Evolutionary conservation across 2,797 vertebrate genomes (phyloP).

Genomic region (Sebastes itinus): DNA sequence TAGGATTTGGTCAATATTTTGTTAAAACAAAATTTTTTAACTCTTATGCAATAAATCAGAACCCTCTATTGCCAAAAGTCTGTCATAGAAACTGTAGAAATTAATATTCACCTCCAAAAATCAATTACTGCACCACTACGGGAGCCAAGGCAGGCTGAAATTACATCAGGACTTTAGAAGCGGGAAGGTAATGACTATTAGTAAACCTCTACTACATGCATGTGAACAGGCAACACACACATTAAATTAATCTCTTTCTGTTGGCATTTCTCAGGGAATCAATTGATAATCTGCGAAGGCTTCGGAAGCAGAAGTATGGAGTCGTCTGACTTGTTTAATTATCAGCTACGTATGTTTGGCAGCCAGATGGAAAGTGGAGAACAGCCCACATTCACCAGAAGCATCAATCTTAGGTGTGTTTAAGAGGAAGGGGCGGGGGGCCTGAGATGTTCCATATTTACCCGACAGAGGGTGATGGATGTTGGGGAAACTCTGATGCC

Average conservation of each 20-base stretch:
- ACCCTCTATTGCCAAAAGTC: not conserved
- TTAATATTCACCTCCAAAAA: constrained; percentile 30
- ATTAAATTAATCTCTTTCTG: not conserved
- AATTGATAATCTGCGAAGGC: not conserved
- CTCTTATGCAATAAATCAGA: not conserved
- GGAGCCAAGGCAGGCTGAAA: constrained; percentile 15
- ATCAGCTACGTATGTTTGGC: constrained; percentile 29
- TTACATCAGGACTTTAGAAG: constrained; percentile 20
- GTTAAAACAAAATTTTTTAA: not conserved
- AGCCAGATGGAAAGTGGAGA: constrained; percentile 25
- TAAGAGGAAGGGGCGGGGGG: not conserved
- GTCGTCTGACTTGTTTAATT: constrained; percentile 29
- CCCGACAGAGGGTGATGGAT: constrained; percentile 41
- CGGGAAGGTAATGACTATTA: not conserved
- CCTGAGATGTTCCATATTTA: constrained; percentile 21
- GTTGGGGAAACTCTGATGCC: constrained; percentile 52
- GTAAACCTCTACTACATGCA: not conserved
- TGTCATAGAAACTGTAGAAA: not conserved
- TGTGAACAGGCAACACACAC: not conserved
- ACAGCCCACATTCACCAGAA: constrained; percentile 25
- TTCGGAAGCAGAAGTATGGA: not conserved
- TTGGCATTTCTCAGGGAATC: constrained; percentile 12
- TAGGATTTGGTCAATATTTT: not conserved
- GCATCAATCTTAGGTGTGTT: constrained; percentile 38
- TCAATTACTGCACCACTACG: constrained; percentile 1